A percentile compares a stretch with the other conserved stretches of the same genome.
Evolutionary conservation across 1,140 invertebrate species (phyloP).

Genomic region (Goniozus legneri): DNA sequence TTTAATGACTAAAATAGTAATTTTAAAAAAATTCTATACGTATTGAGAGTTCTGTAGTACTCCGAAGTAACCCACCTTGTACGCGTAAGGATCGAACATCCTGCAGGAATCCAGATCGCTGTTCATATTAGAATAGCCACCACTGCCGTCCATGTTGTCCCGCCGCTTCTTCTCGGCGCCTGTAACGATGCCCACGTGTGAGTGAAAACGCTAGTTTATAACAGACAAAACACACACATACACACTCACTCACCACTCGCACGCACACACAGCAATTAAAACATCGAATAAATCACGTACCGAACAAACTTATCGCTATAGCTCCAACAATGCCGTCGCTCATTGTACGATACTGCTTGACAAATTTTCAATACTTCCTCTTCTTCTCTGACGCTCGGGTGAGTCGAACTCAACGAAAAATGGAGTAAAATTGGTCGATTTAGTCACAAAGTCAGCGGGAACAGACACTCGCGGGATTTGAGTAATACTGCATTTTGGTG

Average conservation of each 20-base stretch:
- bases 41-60: background rate
- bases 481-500: too few species aligned
- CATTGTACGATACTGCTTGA: too few species aligned
- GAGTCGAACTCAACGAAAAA: too few species aligned
- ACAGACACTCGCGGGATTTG: too few species aligned
- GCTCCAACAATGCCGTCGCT: conserved; percentile 48
- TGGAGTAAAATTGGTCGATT: too few species aligned
- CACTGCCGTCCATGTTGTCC: conserved; percentile 62
- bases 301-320: conserved; percentile 48
- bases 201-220: conserved; percentile 23
- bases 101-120: conserved; percentile 64
- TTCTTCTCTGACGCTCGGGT: too few species aligned
- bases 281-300: conserved; percentile 26
- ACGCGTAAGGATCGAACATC: conserved; percentile 67
- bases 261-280: conserved; percentile 3
- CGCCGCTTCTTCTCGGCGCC: conserved; percentile 41
- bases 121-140: conserved; percentile 61
- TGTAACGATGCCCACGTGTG: conserved; percentile 35
- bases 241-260: background rate
- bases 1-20: conserved; percentile 1
- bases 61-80: conserved; percentile 56
- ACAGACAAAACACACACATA: conserved; percentile 4
- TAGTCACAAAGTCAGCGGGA: too few species aligned
- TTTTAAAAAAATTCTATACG: background rate
- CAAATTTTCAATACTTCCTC: too few species aligned